Conservation (phyloP, 2,888 invertebrate genomes). For the Cancer borealis region DNA sequence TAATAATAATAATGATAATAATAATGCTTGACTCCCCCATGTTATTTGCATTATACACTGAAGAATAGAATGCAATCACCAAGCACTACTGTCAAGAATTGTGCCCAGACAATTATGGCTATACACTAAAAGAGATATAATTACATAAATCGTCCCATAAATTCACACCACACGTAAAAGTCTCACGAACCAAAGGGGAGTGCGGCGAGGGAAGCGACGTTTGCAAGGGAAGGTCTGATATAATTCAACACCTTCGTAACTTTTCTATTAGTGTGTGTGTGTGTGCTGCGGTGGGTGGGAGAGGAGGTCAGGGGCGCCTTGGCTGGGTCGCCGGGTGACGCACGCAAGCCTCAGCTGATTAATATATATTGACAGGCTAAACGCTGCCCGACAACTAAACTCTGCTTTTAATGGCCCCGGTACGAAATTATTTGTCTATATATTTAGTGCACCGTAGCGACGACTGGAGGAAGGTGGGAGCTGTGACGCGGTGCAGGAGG, state of each 20-base stretch:
- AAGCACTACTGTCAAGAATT: too few species aligned
- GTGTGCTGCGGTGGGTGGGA: not conserved
- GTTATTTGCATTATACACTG: too few species aligned
- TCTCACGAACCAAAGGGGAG: not conserved
- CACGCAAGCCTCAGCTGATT: not conserved
- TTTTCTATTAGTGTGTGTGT: slow-evolving; percentile 1
- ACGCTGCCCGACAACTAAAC: slow-evolving; percentile 21
- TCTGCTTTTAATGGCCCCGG: not conserved
- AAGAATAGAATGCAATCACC: too few species aligned
- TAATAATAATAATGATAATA: slow-evolving; percentile 14
- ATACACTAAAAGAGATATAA: too few species aligned
- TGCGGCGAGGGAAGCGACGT: too few species aligned
- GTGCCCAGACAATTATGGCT: too few species aligned
- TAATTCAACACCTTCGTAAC: not conserved
- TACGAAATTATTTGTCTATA: not conserved
- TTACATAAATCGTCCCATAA: too few species aligned
- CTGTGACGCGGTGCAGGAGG: not conserved
- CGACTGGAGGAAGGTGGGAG: slow-evolving; percentile 3
- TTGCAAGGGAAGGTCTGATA: not conserved
- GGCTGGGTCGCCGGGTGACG: slow-evolving; percentile 32
- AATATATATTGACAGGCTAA: slow-evolving; percentile 27
- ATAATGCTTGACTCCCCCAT: not conserved
- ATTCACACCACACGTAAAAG: not conserved
- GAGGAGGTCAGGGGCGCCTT: slow-evolving; percentile 9
- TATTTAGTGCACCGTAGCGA: slow-evolving; percentile 32